Conservation (phyloP, 2,888 invertebrate genomes). For the Noctuana brunneofusca region DNA sequence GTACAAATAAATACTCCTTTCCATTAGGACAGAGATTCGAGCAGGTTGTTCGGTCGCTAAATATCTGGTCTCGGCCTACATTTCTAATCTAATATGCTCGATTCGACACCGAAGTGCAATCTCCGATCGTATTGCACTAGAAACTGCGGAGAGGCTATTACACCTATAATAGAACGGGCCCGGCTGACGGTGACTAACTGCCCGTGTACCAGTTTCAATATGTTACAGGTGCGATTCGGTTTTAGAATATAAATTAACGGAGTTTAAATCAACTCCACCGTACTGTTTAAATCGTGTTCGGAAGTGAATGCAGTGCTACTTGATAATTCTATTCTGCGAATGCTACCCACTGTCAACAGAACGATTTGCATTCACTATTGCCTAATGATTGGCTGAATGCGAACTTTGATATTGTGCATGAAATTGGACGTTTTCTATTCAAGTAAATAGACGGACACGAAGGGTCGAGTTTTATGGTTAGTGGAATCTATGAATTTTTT, state of each 20-base stretch:
- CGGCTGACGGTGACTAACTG: conserved; percentile 51
- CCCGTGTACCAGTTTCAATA: conserved; percentile 49
- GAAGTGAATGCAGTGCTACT: conserved; percentile 39
- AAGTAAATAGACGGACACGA: conserved; percentile 14
- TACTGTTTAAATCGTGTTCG: conserved; percentile 38
- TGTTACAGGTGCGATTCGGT: conserved; percentile 47
- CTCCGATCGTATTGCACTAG: conserved; percentile 47
- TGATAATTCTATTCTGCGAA: conserved; percentile 46
- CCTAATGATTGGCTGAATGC: conserved; percentile 29
- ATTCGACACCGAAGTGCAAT: conserved; percentile 57
- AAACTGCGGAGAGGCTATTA: conserved; percentile 41
- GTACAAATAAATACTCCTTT: conserved; percentile 35
- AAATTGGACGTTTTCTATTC: conserved; percentile 31
- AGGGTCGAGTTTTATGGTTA: conserved; percentile 15
- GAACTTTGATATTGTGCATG: conserved; percentile 29
- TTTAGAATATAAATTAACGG: conserved; percentile 52
- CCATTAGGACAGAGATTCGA: conserved; percentile 47
- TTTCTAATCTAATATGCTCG: conserved; percentile 71
- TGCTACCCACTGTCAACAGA: conserved; percentile 36
- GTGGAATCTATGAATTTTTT: conserved; percentile 10
- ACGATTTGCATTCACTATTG: conserved; percentile 33
- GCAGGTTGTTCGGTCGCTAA: conserved; percentile 55
- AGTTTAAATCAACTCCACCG: conserved; percentile 41
- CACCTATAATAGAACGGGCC: conserved; percentile 50
- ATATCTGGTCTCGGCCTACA: conserved; percentile 61